Evolutionary conservation across 2,888 invertebrate species (phyloP), one percentile per base, ranked within the genome.

Genomic region (Tinea pellionella): DNA sequence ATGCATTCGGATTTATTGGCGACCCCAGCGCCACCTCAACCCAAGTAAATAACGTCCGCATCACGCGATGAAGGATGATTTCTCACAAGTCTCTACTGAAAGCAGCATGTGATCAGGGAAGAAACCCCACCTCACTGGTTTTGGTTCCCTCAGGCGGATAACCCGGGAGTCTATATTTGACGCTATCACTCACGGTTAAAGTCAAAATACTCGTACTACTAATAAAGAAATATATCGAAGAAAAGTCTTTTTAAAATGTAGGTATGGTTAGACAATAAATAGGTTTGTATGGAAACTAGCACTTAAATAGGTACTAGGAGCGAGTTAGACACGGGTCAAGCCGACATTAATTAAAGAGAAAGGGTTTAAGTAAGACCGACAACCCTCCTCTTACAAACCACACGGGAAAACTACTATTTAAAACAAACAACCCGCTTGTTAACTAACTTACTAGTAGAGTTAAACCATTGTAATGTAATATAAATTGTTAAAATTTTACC

Each of bases 331-430:
- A 64, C 64, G 71, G 76, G 77, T 78, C 78, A 78, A 77, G 71
- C 70, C 71, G 65, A 68, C 70, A 78, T 79, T 80, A 80, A 80
- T 79, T 78, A 78, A 71, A 70, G 72, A 66, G 68, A 72, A 69
- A 69, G 63, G 65, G 68, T 42, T 24, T 24, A 59, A 59, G 42
- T 42, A 19, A 61, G 62, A 57, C 65, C 57, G 66, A 67, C 57
- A 66, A 67, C 68, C 69, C 69, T 66, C 67, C 65, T 68, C 68
- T 69, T 65, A 63, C 61, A 55, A 62, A 61, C 67, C 64, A 68
- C 63, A 63, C 67, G 67, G 66, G 64, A 64, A 64, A 65, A 67
- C 69, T 66, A 72, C 37, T 18, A 2, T 47, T 47, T 15, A 72
- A 66, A 13, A 13, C 24, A 55, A 60, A 32, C 24, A 71, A 70